Evolutionary conservation across 2,113 vertebrate species (phyloP).

Genomic region (Forbesichthys agassizii): DNA sequence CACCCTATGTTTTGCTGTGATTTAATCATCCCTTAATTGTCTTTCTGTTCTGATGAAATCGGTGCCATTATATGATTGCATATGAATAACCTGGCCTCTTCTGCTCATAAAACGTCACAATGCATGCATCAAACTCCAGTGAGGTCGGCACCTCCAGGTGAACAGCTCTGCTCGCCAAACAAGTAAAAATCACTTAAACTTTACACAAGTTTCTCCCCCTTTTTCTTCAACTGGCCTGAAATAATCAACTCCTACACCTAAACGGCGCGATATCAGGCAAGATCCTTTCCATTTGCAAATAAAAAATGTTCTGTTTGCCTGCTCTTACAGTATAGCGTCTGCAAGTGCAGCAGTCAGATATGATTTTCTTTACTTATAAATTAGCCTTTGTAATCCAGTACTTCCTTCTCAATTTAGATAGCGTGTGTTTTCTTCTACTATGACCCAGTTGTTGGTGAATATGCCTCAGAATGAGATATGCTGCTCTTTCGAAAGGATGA

Average conservation of each 20-base stretch:
- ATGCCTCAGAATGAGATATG: background rate
- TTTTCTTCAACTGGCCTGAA: conserved; percentile 10
- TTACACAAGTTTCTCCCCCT: background rate
- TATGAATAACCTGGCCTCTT: too few species aligned
- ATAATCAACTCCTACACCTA: conserved; percentile 1
- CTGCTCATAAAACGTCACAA: too few species aligned
- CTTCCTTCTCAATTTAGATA: background rate
- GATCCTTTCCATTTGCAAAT: conserved; percentile 8
- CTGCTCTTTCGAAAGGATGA: background rate
- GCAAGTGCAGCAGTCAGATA: background rate
- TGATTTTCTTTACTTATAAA: background rate
- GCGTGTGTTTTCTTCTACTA: background rate
- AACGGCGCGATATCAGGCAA: conserved; percentile 1
- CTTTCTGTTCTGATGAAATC: too few species aligned
- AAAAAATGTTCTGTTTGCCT: conserved; percentile 27
- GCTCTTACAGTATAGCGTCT: background rate
- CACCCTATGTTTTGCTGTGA: too few species aligned
- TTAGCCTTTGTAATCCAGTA: background rate
- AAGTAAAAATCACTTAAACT: conserved; percentile 2
- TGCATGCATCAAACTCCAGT: too few species aligned
- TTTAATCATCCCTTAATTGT: too few species aligned
- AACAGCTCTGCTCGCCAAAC: conserved; percentile 9
- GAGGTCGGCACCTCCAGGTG: background rate
- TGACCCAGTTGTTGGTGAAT: background rate
- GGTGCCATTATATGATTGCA: too few species aligned